Evolutionary conservation across 2,797 vertebrate genomes (phyloP).

Genomic region (Ibycter americanus): DNA sequence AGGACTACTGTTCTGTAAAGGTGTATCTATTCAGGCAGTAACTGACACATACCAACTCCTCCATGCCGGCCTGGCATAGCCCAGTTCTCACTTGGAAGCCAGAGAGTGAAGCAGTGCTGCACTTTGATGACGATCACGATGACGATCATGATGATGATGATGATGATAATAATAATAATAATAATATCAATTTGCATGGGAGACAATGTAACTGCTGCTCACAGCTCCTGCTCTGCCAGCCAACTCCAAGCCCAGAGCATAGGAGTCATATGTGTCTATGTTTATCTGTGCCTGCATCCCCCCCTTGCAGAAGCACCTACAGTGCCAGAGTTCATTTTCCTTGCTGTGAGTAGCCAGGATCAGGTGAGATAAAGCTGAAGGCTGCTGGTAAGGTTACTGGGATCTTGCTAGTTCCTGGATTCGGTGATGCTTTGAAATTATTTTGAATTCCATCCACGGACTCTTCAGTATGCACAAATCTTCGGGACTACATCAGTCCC

Average conservation of each 20-base stretch:
- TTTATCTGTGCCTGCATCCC: neutral
- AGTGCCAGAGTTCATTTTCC: neutral
- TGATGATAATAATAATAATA: no score
- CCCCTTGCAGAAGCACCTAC: neutral
- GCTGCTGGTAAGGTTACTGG: neutral
- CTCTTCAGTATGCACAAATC: neutral
- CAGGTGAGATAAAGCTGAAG: neutral
- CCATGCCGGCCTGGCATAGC: neutral
- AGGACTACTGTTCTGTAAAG: neutral
- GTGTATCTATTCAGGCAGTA: neutral
- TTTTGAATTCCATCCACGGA: neutral
- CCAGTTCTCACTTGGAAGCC: neutral
- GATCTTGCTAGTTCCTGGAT: neutral
- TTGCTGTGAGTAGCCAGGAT: neutral
- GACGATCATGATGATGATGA: neutral
- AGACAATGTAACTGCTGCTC: neutral
- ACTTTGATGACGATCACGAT: no score
- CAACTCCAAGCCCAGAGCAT: neutral
- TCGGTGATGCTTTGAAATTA: neutral
- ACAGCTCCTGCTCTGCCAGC: neutral
- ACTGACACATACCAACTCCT: neutral
- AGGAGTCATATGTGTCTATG: accelerated
- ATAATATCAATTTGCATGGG: neutral
- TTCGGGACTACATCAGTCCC: neutral
- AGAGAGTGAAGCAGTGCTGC: neutral